Evolutionary conservation across 2,888 invertebrate species (phyloP).

Genomic region (Xestia ashworthii): DNA sequence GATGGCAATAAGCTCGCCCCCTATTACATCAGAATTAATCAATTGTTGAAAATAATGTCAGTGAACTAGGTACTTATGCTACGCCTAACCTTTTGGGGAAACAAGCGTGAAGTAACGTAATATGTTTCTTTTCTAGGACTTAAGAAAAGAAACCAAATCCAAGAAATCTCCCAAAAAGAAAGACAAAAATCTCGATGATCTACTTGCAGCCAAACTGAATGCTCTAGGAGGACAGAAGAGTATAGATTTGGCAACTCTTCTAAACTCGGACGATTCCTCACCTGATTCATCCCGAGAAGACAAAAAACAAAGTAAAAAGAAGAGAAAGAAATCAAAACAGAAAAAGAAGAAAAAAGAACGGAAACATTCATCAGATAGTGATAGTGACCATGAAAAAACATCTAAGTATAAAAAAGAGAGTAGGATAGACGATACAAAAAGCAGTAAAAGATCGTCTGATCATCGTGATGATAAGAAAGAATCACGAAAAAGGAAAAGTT

Average conservation of each 20-base stretch:
- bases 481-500: slow-evolving; percentile 68
- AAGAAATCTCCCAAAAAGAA: slow-evolving; percentile 87
- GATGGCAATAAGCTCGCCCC: not conserved
- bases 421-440: slow-evolving; percentile 46
- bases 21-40: not conserved
- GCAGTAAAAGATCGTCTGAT: slow-evolving; percentile 34
- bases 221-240: slow-evolving; percentile 89
- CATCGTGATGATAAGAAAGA: slow-evolving; percentile 42
- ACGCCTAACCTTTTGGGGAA: not conserved
- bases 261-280: slow-evolving; percentile 81
- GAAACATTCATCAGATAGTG: slow-evolving; percentile 54
- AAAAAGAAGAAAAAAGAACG: slow-evolving; percentile 74
- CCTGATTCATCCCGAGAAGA: slow-evolving; percentile 76
- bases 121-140: slow-evolving; percentile 74
- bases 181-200: slow-evolving; percentile 91
- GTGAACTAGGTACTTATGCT: not conserved
- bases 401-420: slow-evolving; percentile 52
- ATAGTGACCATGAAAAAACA: slow-evolving; percentile 50
- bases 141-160: slow-evolving; percentile 86
- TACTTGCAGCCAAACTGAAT: slow-evolving; percentile 93
- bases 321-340: slow-evolving; percentile 78
- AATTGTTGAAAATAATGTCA: not conserved
- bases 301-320: slow-evolving; percentile 66
- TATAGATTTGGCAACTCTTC: slow-evolving; percentile 80
- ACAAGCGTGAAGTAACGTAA: not conserved